Evolutionary conservation across 2,113 vertebrate genomes (phyloP).

Genomic region (Siniperca chuatsi): DNA sequence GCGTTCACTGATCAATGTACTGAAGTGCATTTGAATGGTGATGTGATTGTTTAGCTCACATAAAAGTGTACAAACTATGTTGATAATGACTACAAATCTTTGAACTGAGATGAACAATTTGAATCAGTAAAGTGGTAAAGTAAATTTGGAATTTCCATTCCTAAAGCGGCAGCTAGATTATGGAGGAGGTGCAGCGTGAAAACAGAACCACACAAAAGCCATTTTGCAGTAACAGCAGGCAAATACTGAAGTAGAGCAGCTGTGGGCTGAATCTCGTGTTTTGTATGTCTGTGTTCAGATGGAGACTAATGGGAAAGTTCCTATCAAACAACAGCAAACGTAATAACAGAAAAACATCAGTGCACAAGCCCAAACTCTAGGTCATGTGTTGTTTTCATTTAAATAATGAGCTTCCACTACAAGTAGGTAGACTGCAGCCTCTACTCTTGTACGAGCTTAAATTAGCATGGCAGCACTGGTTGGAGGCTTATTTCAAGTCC

Average conservation of each 20-base stretch:
- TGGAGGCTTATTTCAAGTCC: constrained; percentile 47
- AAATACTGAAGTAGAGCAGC: neutral
- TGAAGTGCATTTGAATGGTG: neutral
- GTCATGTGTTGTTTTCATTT: constrained; percentile 9
- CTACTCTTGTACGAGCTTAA: constrained; percentile 24
- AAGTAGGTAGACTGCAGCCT: constrained; percentile 3
- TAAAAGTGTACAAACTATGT: neutral
- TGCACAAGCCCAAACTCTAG: neutral
- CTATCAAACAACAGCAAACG: neutral
- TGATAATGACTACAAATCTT: neutral
- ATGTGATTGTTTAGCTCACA: neutral
- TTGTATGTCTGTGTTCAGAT: neutral
- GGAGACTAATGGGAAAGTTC: neutral
- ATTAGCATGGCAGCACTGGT: constrained; percentile 35
- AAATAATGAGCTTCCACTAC: constrained; percentile 22
- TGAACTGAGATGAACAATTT: neutral
- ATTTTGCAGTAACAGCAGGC: neutral
- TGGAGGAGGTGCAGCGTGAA: neutral
- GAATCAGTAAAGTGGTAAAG: too few species aligned
- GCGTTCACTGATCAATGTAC: neutral
- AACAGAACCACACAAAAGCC: neutral
- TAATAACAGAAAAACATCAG: neutral
- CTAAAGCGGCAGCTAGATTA: neutral
- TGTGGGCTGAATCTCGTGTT: constrained; percentile 5
- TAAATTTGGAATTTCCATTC: neutral